Evolutionary conservation across 2,113 vertebrate genomes (phyloP).

Genomic region (Notothenia coriiceps): DNA sequence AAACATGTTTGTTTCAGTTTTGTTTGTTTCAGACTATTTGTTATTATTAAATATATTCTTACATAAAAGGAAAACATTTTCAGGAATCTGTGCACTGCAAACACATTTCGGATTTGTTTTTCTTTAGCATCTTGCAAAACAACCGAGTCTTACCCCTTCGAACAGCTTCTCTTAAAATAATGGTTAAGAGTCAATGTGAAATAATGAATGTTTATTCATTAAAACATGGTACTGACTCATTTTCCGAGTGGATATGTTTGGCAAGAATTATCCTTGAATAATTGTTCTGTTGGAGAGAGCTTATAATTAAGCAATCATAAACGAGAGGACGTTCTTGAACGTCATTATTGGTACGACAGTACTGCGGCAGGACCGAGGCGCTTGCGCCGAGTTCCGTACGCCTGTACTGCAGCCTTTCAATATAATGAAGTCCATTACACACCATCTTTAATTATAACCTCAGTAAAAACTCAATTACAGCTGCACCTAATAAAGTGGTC

Average conservation of each 20-base stretch:
- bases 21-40: not conserved
- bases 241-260: slow-evolving; percentile 37
- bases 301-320: not conserved
- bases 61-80: not conserved
- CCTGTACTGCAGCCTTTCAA: no score
- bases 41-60: not conserved
- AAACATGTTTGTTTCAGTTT: not conserved
- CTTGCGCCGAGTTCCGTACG: no score
- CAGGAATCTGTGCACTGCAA: not conserved
- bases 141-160: not conserved
- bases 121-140: no score
- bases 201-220: slow-evolving; percentile 27
- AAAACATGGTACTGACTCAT: not conserved
- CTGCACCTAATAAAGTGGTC: no score
- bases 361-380: no score
- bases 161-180: slow-evolving; percentile 3
- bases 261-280: slow-evolving; percentile 32
- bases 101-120: not conserved
- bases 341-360: no score
- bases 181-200: not conserved
- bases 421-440: no score
- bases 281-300: slow-evolving; percentile 2
- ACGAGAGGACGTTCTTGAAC: no score
- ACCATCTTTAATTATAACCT: no score
- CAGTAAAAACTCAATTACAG: no score